These are phyloP conservation scores for Crocuta crocuta DNA, from an alignment of 2,113 vertebrate species.

Conservation along the genomic window DNA sequence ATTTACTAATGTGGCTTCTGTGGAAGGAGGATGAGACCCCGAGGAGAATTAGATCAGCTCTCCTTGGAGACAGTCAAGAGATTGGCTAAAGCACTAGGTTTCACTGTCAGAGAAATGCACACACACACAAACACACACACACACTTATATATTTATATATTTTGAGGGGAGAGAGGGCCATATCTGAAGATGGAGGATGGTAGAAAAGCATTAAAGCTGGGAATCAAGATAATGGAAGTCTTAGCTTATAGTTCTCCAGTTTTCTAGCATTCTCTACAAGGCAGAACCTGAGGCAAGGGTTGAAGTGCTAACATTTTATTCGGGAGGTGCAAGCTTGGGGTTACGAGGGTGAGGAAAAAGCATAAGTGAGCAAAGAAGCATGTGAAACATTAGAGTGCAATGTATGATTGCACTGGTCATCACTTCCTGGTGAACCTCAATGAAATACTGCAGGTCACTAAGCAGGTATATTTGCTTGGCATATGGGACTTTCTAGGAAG, in stretches of 20 bases:
- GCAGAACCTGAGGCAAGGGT: background rate
- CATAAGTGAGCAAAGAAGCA: background rate
- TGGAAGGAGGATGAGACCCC: background rate
- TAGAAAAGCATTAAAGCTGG: background rate
- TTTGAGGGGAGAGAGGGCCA: background rate
- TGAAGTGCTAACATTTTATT: background rate
- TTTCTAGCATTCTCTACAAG: background rate
- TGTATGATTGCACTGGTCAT: background rate
- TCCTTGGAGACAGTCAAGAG: background rate
- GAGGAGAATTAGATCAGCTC: background rate
- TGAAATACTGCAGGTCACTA: background rate
- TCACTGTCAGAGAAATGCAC: background rate
- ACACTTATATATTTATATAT: background rate
- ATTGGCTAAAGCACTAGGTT: background rate
- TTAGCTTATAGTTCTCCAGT: background rate
- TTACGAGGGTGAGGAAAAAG: background rate
- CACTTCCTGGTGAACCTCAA: background rate
- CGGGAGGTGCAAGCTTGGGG: background rate
- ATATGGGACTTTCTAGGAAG: background rate
- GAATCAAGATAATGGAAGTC: background rate
- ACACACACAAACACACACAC: background rate
- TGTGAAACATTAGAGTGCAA: background rate
- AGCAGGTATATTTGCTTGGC: background rate
- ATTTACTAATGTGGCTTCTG: background rate
- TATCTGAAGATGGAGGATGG: background rate